phyloP scores from a whole-genome alignment of 2,888 invertebrate species.

The Exocentrus adspersus region DNA sequence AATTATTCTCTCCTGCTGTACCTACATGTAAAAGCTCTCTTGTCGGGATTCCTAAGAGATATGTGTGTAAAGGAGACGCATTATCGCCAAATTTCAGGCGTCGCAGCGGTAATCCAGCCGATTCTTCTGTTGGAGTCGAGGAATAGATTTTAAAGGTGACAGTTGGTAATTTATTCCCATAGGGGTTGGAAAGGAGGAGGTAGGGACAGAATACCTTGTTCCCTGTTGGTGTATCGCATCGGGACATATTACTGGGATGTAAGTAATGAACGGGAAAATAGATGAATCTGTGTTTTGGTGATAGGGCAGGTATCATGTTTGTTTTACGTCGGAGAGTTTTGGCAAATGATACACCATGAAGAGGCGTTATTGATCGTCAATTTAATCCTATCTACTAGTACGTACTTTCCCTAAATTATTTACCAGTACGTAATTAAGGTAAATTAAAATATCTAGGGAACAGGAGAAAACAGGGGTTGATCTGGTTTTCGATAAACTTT shows the following conservation, averaged over 20 bases:
- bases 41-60: conserved; percentile 28
- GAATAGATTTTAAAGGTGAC: not conserved
- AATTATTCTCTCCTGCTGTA: conserved; percentile 40
- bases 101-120: not conserved
- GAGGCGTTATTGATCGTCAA: no score
- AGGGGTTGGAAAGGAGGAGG: no score
- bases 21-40: conserved; percentile 41
- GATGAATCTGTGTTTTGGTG: not conserved
- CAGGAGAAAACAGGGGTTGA: no score
- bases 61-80: conserved; percentile 28
- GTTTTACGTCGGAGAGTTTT: not conserved
- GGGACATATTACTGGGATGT: not conserved
- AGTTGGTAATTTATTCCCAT: not conserved
- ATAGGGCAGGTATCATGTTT: no score
- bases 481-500: no score
- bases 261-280: not conserved
- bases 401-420: no score
- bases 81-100: conserved; percentile 1
- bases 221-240: not conserved
- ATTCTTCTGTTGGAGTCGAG: not conserved
- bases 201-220: no score
- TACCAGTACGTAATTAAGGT: no score
- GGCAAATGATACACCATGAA: no score
- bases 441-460: no score
- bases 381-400: no score